Percentiles rank a stretch among this genome's conserved stretches.
Conservation (phyloP, 2,797 vertebrate genomes). For the Rhinichthys osculus region DNA sequence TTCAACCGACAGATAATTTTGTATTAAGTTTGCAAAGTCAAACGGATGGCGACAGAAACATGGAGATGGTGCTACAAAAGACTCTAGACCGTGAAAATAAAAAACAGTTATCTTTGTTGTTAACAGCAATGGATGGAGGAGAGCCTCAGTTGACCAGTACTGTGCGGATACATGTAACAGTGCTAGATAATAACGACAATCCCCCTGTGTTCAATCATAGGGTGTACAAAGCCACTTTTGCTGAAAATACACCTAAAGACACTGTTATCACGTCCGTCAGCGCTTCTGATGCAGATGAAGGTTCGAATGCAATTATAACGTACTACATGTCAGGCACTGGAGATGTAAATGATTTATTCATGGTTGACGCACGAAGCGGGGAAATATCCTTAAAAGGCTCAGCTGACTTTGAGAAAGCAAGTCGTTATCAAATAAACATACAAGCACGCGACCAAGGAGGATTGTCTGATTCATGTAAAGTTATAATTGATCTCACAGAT, state of each 20-base stretch:
- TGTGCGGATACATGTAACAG: conserved; percentile 69
- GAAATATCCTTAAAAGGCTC: conserved; percentile 57
- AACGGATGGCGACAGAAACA: conserved; percentile 58
- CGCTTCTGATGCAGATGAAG: conserved; percentile 73
- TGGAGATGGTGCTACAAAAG: conserved; percentile 75
- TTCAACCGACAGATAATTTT: conserved; percentile 66
- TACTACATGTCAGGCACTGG: conserved; percentile 67
- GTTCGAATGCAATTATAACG: conserved; percentile 63
- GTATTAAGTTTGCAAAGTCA: conserved; percentile 71
- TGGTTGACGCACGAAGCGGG: conserved; percentile 57
- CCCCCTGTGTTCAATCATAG: conserved; percentile 72
- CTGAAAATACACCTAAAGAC: conserved; percentile 66
- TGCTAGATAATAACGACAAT: conserved; percentile 74
- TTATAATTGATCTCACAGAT: conserved; percentile 81
- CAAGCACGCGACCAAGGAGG: conserved; percentile 79
- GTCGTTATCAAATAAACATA: conserved; percentile 74
- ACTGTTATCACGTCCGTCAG: conserved; percentile 66
- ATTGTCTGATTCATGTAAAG: conserved; percentile 76
- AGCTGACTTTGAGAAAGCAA: conserved; percentile 74
- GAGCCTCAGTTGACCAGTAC: conserved; percentile 70
- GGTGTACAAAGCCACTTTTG: conserved; percentile 68
- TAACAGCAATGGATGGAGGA: conserved; percentile 73
- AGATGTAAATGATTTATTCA: conserved; percentile 60
- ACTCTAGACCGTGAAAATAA: conserved; percentile 71
- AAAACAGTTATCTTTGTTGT: conserved; percentile 58